Evolutionary conservation across 1,140 invertebrate species (phyloP), one percentile per base, ranked within the genome.

Genomic region (Trachelipus rathkii): DNA sequence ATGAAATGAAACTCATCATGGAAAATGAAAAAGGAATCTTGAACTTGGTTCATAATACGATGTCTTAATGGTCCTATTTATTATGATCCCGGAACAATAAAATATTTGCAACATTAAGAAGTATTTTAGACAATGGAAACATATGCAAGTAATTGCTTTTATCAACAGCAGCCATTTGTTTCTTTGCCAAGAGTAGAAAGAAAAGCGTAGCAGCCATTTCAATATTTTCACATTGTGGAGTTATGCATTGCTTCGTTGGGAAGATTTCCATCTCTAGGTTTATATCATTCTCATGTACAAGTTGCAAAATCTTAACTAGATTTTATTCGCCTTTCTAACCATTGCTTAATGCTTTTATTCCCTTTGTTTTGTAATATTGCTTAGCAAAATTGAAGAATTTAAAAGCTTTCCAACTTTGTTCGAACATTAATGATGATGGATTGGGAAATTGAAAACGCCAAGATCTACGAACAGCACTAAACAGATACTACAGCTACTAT

Each of bases 241-340:
- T 94, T n/a, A 89, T 93, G 5, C 84, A n/a, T n/a, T 93, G 10
- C 84, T 94, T 0, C n/a, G n/a, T 89, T 93, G 33, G 92, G 92
- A 8, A 90, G 92, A 78, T 92, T 92, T 4, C 89, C 89, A 5
- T 84, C 88, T 46, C 84, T 91, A 23, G 92, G 92, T 0, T 93
- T 81, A 19, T 82, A 83, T 71, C n/a, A 82, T 84, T 33, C 78
- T 83, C 23, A 82, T 84, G 79, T 82, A 21, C 78, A 76, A 15
- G 83, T 84, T 1, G 77, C 81, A 1, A 71, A 68, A 23, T 82
- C 78, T 24, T 83, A 71, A 74, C 82, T 33, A 82, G 78, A 44
- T 84, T 83, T 74, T 60, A 83, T 0, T 44, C 78, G 7, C 79
- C 81, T 23, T 84, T 81, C 66, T 82, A 73, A 13, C 74, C 76